phyloP scores from a whole-genome alignment of 2,888 invertebrate genomes.

The Blastobasis adustella region DNA sequence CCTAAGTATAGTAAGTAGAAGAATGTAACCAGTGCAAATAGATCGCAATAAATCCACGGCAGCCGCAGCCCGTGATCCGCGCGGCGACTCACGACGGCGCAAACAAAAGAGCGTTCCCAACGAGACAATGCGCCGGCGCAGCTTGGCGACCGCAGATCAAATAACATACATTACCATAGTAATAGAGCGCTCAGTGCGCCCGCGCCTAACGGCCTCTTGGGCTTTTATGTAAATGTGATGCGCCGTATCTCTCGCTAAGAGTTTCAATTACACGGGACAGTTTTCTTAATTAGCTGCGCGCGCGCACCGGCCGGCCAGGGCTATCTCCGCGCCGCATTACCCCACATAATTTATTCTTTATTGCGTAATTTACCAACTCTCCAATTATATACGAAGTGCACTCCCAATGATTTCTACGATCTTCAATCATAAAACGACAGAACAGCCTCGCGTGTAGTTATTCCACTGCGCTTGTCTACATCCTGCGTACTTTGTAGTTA shows the following conservation, averaged over 20 bases:
- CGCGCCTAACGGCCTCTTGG: not conserved
- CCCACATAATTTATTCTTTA: conserved; percentile 1
- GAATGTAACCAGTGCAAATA: too few relatives aligned
- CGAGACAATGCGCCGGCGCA: not conserved
- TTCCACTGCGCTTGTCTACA: not conserved
- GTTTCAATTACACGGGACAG: conserved; percentile 29
- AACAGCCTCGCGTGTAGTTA: not conserved
- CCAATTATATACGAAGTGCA: not conserved
- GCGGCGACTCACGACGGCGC: too few relatives aligned
- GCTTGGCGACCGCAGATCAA: conserved; percentile 7
- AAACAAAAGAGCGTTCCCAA: too few relatives aligned
- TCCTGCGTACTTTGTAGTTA: too few relatives aligned
- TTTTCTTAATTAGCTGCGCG: conserved; percentile 17
- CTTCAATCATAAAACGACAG: not conserved
- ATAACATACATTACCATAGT: conserved; percentile 24
- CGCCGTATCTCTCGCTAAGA: conserved; percentile 24
- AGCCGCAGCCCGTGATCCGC: too few relatives aligned
- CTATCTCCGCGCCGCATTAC: not conserved
- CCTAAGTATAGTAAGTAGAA: too few relatives aligned
- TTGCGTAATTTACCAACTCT: not conserved
- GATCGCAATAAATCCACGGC: too few relatives aligned
- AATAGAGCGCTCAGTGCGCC: conserved; percentile 14
- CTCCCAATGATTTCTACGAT: not conserved
- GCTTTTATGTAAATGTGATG: conserved; percentile 30
- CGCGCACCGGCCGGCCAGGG: not conserved